phyloP scores from a whole-genome alignment of 2,797 vertebrate species.

The Anas bernieri region DNA sequence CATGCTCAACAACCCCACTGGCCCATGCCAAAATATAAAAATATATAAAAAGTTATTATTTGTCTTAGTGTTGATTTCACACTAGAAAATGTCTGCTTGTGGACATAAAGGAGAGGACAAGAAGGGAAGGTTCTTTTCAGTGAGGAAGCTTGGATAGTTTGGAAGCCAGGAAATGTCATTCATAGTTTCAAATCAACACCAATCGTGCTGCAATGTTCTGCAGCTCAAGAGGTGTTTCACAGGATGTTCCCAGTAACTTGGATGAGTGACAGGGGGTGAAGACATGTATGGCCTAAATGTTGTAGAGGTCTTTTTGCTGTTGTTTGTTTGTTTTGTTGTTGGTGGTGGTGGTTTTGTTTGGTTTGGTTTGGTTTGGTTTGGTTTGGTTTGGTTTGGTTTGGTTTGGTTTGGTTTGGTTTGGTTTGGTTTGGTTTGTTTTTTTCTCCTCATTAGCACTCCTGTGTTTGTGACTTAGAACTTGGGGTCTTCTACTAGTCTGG shows the following conservation, averaged over 20 bases:
- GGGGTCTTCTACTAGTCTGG: neutral
- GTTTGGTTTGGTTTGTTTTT: no score
- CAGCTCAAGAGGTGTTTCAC: neutral
- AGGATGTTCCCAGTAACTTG: neutral
- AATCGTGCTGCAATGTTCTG: neutral
- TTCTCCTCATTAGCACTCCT: neutral
- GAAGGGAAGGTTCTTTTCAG: neutral
- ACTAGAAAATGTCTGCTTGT: neutral
- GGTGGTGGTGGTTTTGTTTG: no score
- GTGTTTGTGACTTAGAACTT: neutral
- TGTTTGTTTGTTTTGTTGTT: no score
- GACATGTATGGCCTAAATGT: neutral
- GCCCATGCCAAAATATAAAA: neutral
- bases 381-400: no score
- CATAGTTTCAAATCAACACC: rapidly evolving
- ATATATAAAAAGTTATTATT: neutral
- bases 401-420: no score
- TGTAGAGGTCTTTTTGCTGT: no score
- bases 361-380: no score
- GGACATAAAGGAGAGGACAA: neutral
- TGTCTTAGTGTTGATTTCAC: neutral
- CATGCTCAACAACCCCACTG: rapidly evolving
- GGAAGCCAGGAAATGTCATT: neutral
- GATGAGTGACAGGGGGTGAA: neutral
- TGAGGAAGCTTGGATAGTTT: neutral